Conservation (phyloP, 2,113 vertebrate species). For the Perca flavescens region DNA sequence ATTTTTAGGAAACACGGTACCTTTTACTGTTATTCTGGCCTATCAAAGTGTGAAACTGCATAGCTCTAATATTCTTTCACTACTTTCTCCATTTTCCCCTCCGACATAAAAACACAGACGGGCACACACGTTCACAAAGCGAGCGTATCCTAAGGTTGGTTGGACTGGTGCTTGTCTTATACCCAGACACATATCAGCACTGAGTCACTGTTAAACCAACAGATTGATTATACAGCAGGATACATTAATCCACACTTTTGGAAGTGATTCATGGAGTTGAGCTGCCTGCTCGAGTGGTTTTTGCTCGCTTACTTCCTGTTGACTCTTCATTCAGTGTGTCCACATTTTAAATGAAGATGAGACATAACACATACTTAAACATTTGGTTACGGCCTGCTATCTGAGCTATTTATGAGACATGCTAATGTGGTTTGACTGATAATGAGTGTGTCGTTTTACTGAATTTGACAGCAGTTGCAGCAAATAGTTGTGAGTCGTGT, state of each 20-base stretch:
- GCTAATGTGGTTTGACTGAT: neutral
- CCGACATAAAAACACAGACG: neutral
- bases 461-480: slow-evolving; percentile 1
- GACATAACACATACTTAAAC: slow-evolving; percentile 19
- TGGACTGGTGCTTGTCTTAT: neutral
- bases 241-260: slow-evolving; percentile 30
- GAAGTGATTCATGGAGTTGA: slow-evolving; percentile 35
- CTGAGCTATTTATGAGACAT: slow-evolving; percentile 18
- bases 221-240: slow-evolving; percentile 39
- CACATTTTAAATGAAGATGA: slow-evolving; percentile 12
- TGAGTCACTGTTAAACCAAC: slow-evolving; percentile 48
- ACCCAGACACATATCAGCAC: slow-evolving; percentile 1
- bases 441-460: neutral
- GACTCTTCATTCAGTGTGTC: slow-evolving; percentile 11
- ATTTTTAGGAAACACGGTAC: neutral
- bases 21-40: neutral
- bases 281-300: slow-evolving; percentile 8
- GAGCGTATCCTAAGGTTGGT: neutral
- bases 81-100: neutral
- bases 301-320: neutral
- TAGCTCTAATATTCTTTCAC: neutral
- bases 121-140: neutral
- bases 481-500: neutral
- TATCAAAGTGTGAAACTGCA: neutral
- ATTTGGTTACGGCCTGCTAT: neutral